A percentile compares a stretch with the other conserved stretches of the same genome.
These are phyloP conservation scores for Drosophila quadrilineata DNA, from an alignment of 1,140 invertebrate species.

Conservation along the genomic window DNA sequence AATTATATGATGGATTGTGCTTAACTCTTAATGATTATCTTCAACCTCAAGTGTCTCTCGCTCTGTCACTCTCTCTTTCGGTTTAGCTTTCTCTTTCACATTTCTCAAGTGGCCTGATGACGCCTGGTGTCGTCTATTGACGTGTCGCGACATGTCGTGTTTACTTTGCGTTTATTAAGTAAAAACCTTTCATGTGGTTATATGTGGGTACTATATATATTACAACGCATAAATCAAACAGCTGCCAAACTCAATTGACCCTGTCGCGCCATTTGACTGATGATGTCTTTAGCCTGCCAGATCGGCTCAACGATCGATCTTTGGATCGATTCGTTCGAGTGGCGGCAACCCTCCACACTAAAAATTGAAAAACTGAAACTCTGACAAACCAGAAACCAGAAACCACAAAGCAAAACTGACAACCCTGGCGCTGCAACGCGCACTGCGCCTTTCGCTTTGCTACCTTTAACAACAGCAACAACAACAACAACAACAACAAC, in stretches of 20 bases:
- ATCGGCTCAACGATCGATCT: slow-evolving; percentile 29
- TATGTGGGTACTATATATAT: not conserved
- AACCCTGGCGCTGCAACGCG: slow-evolving; percentile 33
- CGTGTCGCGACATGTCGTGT: slow-evolving; percentile 7
- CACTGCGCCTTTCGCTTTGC: slow-evolving; percentile 30
- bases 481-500: too few relatives aligned
- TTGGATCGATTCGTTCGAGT: too few relatives aligned
- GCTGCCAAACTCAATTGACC: slow-evolving; percentile 67
- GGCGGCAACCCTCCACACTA: slow-evolving; percentile 4
- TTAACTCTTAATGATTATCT: slow-evolving; percentile 26
- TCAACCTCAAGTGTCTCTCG: slow-evolving; percentile 10
- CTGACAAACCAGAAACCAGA: not conserved
- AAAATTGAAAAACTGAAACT: not conserved
- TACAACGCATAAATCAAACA: slow-evolving; percentile 23
- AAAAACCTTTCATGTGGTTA: slow-evolving; percentile 44
- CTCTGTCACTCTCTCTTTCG: too few relatives aligned
- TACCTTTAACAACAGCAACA: too few relatives aligned
- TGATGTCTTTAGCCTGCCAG: slow-evolving; percentile 47
- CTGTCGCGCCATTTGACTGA: slow-evolving; percentile 65
- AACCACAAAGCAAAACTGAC: slow-evolving; percentile 4
- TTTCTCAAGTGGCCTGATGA: slow-evolving; percentile 33
- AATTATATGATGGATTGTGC: slow-evolving; percentile 59
- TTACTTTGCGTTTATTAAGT: slow-evolving; percentile 27
- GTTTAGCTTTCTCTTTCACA: too few relatives aligned
- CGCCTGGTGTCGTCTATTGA: not conserved